Percentiles rank a stretch among this genome's conserved stretches.
Evolutionary conservation across 2,113 vertebrate genomes (phyloP).

Genomic region (Oxyura jamaicensis): DNA sequence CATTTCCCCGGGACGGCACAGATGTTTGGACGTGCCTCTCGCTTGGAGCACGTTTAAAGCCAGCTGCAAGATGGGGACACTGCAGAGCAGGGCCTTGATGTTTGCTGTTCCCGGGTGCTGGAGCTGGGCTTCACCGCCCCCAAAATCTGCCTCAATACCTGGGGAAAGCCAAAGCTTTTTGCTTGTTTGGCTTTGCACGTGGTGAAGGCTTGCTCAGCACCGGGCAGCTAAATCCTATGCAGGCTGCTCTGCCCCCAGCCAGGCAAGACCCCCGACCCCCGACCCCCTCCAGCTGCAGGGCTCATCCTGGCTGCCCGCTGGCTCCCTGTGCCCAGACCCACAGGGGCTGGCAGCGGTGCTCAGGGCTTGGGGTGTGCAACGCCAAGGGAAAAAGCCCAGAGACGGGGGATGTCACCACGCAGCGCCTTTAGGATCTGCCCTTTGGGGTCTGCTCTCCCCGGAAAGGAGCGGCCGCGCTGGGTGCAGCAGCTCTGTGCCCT

Average conservation of each 20-base stretch:
- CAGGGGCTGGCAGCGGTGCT: not conserved
- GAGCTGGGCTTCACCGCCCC: not conserved
- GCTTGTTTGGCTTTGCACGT: not conserved
- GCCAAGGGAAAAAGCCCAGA: not conserved
- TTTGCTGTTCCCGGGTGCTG: not conserved
- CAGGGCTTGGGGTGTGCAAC: not conserved
- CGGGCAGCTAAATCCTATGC: not conserved
- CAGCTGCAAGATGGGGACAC: not conserved
- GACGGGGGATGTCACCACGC: not conserved
- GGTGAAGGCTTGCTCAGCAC: not conserved
- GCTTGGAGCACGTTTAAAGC: not conserved
- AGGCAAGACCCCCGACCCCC: not conserved
- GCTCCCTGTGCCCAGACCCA: fast-evolving
- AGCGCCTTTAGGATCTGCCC: not conserved
- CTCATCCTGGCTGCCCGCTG: not conserved
- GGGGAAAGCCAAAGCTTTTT: not conserved
- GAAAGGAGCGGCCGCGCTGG: not conserved
- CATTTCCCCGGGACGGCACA: not conserved
- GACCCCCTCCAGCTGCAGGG: not conserved
- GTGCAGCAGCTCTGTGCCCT: not conserved
- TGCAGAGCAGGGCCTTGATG: not conserved
- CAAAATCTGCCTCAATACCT: not conserved
- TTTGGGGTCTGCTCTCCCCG: not conserved
- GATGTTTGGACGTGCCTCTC: not conserved
- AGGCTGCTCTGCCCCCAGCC: not conserved